Base-by-base conservation (phyloP, 2,888 invertebrate species). In the Hylaea fasciaria region DNA sequence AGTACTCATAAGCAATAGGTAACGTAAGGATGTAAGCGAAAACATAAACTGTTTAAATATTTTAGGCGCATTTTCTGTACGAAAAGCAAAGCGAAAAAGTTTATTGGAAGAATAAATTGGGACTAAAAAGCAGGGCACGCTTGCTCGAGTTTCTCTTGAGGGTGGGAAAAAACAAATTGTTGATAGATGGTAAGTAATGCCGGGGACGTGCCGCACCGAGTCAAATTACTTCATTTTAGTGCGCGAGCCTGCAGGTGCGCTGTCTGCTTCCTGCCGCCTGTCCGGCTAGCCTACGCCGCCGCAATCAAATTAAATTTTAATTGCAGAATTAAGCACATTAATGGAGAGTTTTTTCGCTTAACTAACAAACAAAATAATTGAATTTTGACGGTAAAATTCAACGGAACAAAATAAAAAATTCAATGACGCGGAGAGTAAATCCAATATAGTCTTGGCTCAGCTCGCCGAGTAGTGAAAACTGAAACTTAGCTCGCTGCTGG, bases 61-160 rank as follows among this genome's bases (percentile, higher is more conserved):
- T 88, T 86, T 80, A 86, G 79, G 75, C 82, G 78, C 80, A 86
- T 83, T 85, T 81, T 76, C 78, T 75, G 80, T 82, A 81, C 77
- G 80, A 85, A 78, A 86, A 86, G 85, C 83, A 86, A 81, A 81
- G 81, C 82, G 82, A 75, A 80, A 82, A 87, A 87, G 82, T 89
- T 87, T 87, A 88, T 89, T 88, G 84, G 83, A 74, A 82, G 83
- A 84, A 89, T 88, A 89, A 89, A 89, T 88, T 87, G 87, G 76
- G 86, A 87, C 87, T 85, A 87, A 89, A 87, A 89, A 88, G 87
- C 86, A 84, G 78, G 80, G 81, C 79, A 80, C 82, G 82, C 78
- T 81, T 72, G 78, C 80, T 83, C 78, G 83, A 86, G 82, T 82
- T 86, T 86, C 80, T 85, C 80, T 81, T 73, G 82, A 80, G 85